Percentiles rank a stretch among this genome's conserved stretches.
phyloP scores from a whole-genome alignment of 2,888 invertebrate genomes.

The Phymatocera aterrima region DNA sequence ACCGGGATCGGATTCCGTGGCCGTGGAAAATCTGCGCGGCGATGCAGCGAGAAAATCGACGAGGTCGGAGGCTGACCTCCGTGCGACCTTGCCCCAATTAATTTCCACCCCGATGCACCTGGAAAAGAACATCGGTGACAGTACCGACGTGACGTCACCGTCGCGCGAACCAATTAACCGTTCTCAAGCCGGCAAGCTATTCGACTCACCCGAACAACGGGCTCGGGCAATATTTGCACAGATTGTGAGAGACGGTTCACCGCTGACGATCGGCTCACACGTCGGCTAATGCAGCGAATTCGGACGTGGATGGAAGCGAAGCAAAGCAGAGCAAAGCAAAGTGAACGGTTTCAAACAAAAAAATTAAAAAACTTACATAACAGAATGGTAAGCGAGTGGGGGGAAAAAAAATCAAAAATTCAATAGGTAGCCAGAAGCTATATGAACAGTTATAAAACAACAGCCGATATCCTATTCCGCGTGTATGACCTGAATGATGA shows the following conservation, averaged over 20 bases:
- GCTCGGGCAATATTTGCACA: slow-evolving; percentile 68
- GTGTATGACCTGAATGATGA: neutral
- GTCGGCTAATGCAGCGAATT: slow-evolving; percentile 48
- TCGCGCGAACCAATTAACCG: slow-evolving; percentile 20
- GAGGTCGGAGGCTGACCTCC: slow-evolving; percentile 65
- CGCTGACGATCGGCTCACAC: slow-evolving; percentile 55
- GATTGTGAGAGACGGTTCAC: slow-evolving; percentile 63
- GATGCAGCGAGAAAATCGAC: slow-evolving; percentile 58
- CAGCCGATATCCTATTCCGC: neutral
- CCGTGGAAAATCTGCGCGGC: slow-evolving; percentile 2
- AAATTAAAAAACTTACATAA: neutral
- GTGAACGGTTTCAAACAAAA: slow-evolving; percentile 7
- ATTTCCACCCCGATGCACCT: slow-evolving; percentile 55
- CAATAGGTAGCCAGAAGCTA: neutral
- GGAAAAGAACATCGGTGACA: slow-evolving; percentile 66
- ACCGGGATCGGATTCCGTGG: neutral
- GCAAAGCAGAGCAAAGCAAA: neutral
- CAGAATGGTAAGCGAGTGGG: too few species aligned
- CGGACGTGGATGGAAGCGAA: neutral
- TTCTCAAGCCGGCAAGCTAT: neutral
- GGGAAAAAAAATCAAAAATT: slow-evolving; percentile 12
- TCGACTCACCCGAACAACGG: slow-evolving; percentile 57
- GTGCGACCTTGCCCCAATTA: slow-evolving; percentile 52
- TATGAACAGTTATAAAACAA: neutral
- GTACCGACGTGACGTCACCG: slow-evolving; percentile 52